Evolutionary conservation across 2,888 invertebrate genomes (phyloP).

Genomic region (Thymelicus acteon): DNA sequence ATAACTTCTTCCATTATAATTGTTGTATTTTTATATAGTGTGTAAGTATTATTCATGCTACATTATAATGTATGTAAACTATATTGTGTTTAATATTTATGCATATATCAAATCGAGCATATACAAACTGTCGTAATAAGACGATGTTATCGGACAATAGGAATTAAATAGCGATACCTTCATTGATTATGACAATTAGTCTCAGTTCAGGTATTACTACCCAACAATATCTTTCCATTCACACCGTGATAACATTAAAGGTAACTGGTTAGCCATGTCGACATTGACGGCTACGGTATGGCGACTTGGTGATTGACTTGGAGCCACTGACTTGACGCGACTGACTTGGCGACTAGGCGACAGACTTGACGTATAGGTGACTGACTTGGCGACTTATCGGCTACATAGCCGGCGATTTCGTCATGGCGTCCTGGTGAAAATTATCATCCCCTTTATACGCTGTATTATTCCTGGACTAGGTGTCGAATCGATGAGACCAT

Average conservation of each 20-base stretch:
- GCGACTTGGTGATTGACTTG: too few species aligned
- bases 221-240: background rate
- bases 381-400: too few species aligned
- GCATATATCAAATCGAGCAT: background rate
- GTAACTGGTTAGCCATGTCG: too few species aligned
- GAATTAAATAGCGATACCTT: background rate
- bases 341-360: too few species aligned
- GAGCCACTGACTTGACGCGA: too few species aligned
- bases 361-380: too few species aligned
- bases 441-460: too few species aligned
- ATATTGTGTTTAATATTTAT: conserved; percentile 34
- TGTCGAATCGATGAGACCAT: background rate
- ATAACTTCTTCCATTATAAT: conserved; percentile 60
- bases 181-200: background rate
- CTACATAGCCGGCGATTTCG: too few species aligned
- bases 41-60: conserved; percentile 68
- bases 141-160: background rate
- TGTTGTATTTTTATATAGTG: conserved; percentile 82
- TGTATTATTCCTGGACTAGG: background rate
- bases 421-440: too few species aligned
- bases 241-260: too few species aligned
- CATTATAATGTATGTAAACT: conserved; percentile 46
- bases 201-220: background rate
- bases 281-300: too few species aligned
- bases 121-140: background rate